Percentiles rank a stretch among this genome's conserved stretches.
phyloP scores from a whole-genome alignment of 2,888 invertebrate genomes.

The Schizotus pectinicornis region DNA sequence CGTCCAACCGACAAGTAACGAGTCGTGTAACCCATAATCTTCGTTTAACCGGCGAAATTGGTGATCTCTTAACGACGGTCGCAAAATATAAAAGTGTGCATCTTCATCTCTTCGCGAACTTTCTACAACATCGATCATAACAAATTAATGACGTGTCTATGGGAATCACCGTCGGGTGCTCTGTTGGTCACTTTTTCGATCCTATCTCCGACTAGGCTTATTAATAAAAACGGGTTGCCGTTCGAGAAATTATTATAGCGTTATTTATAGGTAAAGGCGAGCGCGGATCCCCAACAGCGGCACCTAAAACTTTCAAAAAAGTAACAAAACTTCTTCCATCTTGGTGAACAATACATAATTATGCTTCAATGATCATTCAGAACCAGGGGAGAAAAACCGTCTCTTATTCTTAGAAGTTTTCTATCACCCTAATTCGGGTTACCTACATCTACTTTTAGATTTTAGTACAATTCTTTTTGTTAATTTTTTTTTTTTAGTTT shows the following conservation, averaged over 20 bases:
- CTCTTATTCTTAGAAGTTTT: no score
- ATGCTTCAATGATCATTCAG: no score
- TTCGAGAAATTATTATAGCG: conserved; percentile 5
- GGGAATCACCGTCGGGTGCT: conserved; percentile 12
- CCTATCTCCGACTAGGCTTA: conserved; percentile 6
- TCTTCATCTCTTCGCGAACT: not conserved
- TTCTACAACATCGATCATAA: conserved; percentile 10
- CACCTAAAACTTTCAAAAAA: no score
- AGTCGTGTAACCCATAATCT: conserved; percentile 1
- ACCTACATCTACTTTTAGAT: no score
- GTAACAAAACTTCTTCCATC: no score
- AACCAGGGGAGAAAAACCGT: no score
- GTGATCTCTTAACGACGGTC: conserved; percentile 7
- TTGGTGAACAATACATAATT: no score
- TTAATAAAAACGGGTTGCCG: conserved; percentile 14
- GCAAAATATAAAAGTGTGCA: conserved; percentile 5
- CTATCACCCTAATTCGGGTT: no score
- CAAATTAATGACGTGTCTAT: conserved; percentile 7
- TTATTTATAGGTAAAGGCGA: conserved; percentile 4
- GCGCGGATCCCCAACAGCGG: no score
- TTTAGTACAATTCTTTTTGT: no score
- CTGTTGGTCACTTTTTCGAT: conserved; percentile 9
- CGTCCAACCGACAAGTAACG: not conserved
- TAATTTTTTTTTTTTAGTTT: no score
- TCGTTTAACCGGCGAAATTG: conserved; percentile 4